Evolutionary conservation across 2,797 vertebrate species (phyloP).

Genomic region (Oreochromis mossambicus): DNA sequence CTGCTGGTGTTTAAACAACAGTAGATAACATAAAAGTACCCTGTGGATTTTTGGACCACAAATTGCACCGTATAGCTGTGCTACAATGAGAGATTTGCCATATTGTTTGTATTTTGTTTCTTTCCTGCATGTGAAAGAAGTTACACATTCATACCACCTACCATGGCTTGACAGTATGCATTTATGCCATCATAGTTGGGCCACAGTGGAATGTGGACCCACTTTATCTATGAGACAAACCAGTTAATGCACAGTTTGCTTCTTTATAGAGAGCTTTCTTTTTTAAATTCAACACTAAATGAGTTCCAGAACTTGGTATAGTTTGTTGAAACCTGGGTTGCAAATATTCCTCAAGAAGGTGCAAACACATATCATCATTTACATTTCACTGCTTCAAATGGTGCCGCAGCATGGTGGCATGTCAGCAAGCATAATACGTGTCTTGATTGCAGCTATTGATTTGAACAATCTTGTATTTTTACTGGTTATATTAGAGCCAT

Average conservation of each 20-base stretch:
- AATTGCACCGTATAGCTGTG: constrained; percentile 25
- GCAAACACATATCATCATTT: background rate
- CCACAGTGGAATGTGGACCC: background rate
- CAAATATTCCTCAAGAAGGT: background rate
- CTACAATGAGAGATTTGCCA: constrained; percentile 1
- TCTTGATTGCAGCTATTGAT: background rate
- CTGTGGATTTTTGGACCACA: constrained; percentile 13
- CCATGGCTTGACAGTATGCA: background rate
- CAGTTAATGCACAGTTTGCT: background rate
- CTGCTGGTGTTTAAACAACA: constrained; percentile 15
- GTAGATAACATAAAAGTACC: constrained; percentile 6
- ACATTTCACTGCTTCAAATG: background rate
- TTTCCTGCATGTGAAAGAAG: constrained; percentile 1
- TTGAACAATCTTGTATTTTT: background rate
- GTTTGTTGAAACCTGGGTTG: background rate
- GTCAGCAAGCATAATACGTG: background rate
- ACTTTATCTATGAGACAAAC: background rate
- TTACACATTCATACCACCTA: constrained; percentile 25
- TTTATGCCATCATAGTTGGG: background rate
- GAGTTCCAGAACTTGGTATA: background rate
- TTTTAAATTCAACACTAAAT: background rate
- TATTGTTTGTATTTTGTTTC: constrained; percentile 23
- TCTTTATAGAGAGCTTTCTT: background rate
- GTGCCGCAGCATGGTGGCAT: background rate
- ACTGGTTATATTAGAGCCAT: background rate